Base-by-base conservation (phyloP, 2,113 vertebrate genomes). In the Herpetotheres cachinnans region DNA sequence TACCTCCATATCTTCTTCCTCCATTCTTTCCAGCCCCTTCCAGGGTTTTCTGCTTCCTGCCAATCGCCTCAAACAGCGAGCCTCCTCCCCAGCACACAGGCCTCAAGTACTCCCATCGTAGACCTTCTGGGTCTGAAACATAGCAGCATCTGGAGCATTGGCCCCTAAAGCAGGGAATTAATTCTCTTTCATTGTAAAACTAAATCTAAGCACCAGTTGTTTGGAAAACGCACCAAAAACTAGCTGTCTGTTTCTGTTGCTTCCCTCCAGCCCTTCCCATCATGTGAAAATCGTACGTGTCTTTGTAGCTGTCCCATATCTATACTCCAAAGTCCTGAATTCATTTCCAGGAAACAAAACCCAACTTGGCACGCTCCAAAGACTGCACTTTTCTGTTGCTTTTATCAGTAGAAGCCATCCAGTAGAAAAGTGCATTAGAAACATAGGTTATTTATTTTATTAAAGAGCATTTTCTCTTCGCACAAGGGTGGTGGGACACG, bases 211-310 rank as follows among this genome's bases (percentile, higher is more conserved):
- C 25, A 36, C 8, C 34, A 36, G 11, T 55, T 24, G 3, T 50
- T 36, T 25, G 16, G 46, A 6, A 56, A 83, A 54, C 4, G 6
- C 59, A 36, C n/a, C 49, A 49, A 34, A 29, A 12, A 12, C 16
- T 62, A 26, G 11, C 38, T 42, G 46, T 3, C 34, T 30, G 5
- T 27, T 40, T 3, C 34, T 30, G 5, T 27, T 40, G 40, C 24
- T 54, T 93, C 36, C 32, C 40, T 44, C 27, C 89, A 81, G 55
- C 7, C 72, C 30, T 42, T 17, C 46, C 52, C 52, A 10, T 3
- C 47, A 1, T 0, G 2, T 34, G 24, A 36, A 13, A 71, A 5
- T n/a, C 7, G 50, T 8, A 56, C 27, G 0, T 1, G 13, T 6
- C 52, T 56, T 3, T 30, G 30, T 3, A 66, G 36, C 46, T 66